A percentile compares a stretch with the other conserved stretches of the same genome.
Conservation (phyloP, 1,140 invertebrate species). For the Eciton burchellii region DNA sequence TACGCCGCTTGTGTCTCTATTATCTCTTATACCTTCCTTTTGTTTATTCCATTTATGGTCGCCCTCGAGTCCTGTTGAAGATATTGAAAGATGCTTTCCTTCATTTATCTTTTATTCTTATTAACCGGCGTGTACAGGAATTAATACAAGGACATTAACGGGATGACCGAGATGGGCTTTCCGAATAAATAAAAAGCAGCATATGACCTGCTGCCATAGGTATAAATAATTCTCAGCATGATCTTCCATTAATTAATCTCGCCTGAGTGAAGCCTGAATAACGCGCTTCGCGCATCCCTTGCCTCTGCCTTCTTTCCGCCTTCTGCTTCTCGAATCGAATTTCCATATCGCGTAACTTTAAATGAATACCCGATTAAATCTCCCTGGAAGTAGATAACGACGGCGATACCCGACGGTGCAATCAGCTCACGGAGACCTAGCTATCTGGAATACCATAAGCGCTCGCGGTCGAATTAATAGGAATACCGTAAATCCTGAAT, state of each 20-base stretch:
- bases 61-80: too few species aligned
- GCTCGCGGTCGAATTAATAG: constrained; percentile 63
- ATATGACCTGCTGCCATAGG: too few species aligned
- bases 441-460: constrained; percentile 56
- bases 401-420: constrained; percentile 36
- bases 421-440: constrained; percentile 33
- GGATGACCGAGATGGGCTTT: too few species aligned
- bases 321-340: constrained; percentile 4
- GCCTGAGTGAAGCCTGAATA: not conserved
- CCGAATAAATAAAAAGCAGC: too few species aligned
- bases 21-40: too few species aligned
- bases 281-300: not conserved
- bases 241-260: not conserved
- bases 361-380: constrained; percentile 57
- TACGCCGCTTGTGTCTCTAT: too few species aligned
- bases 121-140: too few species aligned
- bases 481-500: constrained; percentile 57
- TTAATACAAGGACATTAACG: too few species aligned
- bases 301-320: not conserved
- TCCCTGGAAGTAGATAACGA: constrained; percentile 50
- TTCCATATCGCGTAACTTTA: constrained; percentile 41
- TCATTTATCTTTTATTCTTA: too few species aligned
- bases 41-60: too few species aligned
- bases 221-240: not conserved
- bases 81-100: too few species aligned